phyloP scores from a whole-genome alignment of 2,797 vertebrate genomes.

The Pogonophryne albipinna region DNA sequence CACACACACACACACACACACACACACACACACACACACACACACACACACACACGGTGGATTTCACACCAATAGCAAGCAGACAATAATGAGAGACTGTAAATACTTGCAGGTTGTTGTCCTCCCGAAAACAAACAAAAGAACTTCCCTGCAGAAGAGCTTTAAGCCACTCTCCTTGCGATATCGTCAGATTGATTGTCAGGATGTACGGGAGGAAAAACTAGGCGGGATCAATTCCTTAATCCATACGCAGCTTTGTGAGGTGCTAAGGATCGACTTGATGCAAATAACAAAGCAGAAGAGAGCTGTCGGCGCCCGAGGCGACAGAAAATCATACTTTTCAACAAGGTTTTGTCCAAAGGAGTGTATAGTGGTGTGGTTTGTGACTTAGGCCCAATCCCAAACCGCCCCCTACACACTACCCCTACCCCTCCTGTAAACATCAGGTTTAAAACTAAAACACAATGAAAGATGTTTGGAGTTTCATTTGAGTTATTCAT shows the following conservation, averaged over 20 bases:
- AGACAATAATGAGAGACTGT: neutral
- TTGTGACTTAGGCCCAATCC: constrained; percentile 23
- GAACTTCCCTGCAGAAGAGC: neutral
- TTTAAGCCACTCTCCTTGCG: neutral
- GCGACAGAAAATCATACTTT: constrained; percentile 20
- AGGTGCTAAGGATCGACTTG: constrained; percentile 50
- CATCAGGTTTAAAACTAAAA: no score
- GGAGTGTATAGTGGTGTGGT: constrained; percentile 17
- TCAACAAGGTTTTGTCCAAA: constrained; percentile 8
- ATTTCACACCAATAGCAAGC: constrained; percentile 17
- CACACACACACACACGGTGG: neutral
- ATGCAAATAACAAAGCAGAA: constrained; percentile 20
- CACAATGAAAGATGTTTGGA: no score
- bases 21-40: no score
- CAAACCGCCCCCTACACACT: no score
- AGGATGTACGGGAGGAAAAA: neutral
- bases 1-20: no score
- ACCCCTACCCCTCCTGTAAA: no score
- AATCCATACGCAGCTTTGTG: constrained; percentile 13
- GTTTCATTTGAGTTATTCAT: no score
- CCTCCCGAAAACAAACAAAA: neutral
- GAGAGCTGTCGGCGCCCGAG: constrained; percentile 19
- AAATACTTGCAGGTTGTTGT: neutral
- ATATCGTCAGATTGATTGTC: constrained; percentile 2
- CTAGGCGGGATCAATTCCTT: constrained; percentile 24